Percentiles rank a stretch among this genome's conserved stretches.
phyloP scores from a whole-genome alignment of 2,888 invertebrate species.

The Apamea anceps region DNA sequence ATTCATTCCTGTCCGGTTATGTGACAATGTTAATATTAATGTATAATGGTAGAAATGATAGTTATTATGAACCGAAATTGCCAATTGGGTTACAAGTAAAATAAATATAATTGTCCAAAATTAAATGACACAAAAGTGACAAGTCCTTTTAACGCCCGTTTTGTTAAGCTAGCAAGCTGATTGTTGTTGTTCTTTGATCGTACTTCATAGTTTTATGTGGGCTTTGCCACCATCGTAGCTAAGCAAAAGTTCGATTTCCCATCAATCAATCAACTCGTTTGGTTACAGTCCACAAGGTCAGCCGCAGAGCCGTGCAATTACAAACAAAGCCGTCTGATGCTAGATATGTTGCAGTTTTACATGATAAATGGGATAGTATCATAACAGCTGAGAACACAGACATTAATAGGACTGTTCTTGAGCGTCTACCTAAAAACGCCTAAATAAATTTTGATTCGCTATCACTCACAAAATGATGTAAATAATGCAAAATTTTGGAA shows the following conservation, averaged over 20 bases:
- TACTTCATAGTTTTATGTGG: not conserved
- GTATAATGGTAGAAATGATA: constrained; percentile 34
- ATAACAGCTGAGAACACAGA: not conserved
- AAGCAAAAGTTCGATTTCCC: constrained; percentile 2
- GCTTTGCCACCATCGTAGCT: not conserved
- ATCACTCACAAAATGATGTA: constrained; percentile 9
- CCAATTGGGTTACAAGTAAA: constrained; percentile 47
- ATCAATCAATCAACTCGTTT: constrained; percentile 19
- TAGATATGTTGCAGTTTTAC: not conserved
- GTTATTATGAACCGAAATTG: constrained; percentile 10
- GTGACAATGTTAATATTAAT: constrained; percentile 5
- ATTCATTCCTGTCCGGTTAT: not conserved
- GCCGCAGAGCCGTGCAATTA: constrained; percentile 9
- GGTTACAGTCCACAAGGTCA: constrained; percentile 4
- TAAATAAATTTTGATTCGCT: constrained; percentile 26
- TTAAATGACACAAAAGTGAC: constrained; percentile 11
- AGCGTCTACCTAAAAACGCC: constrained; percentile 8
- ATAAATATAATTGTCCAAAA: constrained; percentile 19
- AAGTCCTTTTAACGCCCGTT: constrained; percentile 49
- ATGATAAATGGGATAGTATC: not conserved
- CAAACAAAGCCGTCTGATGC: constrained; percentile 2
- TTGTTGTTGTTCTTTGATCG: not conserved
- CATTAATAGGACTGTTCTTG: constrained; percentile 40
- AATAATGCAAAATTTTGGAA: constrained; percentile 6
- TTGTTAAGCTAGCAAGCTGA: not conserved